phyloP scores from a whole-genome alignment of 2,113 vertebrate species.

The Castor canadensis region DNA sequence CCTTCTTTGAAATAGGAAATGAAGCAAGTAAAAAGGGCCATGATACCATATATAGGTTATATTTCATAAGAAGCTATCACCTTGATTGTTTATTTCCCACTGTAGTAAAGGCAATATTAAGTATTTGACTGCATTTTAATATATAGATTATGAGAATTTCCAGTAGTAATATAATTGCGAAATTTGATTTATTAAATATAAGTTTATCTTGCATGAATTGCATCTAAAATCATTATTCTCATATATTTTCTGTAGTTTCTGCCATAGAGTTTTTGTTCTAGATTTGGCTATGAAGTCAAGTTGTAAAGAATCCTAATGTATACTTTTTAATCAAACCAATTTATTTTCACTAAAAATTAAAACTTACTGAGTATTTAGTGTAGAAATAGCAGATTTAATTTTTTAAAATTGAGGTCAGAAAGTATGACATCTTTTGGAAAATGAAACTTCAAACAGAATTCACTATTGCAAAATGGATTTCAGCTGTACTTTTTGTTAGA shows the following conservation, averaged over 20 bases:
- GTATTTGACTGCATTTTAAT: conserved; percentile 4
- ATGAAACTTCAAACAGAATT: conserved; percentile 49
- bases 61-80: not conserved
- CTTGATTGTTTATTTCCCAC: conserved; percentile 9
- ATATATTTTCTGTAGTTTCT: not conserved
- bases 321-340: not conserved
- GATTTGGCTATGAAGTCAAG: not conserved
- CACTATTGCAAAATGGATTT: conserved; percentile 52
- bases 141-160: not conserved
- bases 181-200: conserved; percentile 32
- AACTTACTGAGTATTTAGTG: not conserved
- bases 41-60: not conserved
- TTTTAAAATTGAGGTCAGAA: not conserved
- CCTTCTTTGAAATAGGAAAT: conserved; percentile 28
- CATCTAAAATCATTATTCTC: not conserved
- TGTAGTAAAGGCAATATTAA: not conserved
- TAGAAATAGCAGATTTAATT: not conserved
- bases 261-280: not conserved
- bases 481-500: conserved; percentile 42
- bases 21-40: not conserved
- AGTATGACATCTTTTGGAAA: not conserved
- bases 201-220: not conserved
- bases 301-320: conserved; percentile 1
- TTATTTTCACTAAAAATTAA: conserved; percentile 20
- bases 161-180: not conserved